phyloP scores from a whole-genome alignment of 1,140 invertebrate species.

The Arctopsyche grandis region DNA sequence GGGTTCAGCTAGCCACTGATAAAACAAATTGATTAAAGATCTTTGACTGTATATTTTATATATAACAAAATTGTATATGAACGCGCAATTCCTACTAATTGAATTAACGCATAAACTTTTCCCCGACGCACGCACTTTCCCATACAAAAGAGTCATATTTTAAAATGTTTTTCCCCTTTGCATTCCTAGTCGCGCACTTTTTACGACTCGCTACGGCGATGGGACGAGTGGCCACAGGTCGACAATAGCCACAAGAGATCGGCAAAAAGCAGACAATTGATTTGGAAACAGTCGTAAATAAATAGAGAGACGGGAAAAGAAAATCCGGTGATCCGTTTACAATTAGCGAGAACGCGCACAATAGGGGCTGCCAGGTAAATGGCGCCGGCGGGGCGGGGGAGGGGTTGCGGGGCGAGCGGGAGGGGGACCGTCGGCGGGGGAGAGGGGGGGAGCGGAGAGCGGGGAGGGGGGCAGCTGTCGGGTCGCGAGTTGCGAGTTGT shows the following conservation, averaged over 20 bases:
- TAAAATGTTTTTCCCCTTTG: no score
- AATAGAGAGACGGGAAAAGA: not conserved
- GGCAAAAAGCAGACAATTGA: not conserved
- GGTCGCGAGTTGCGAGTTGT: not conserved
- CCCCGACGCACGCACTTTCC: no score
- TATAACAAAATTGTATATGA: no score
- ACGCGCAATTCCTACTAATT: no score
- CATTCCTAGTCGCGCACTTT: no score
- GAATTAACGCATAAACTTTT: no score
- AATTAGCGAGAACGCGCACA: slow-evolving; percentile 19
- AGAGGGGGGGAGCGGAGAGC: not conserved
- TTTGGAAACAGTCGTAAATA: slow-evolving; percentile 4
- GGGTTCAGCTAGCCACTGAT: no score
- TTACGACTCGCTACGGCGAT: no score
- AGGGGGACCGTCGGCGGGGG: not conserved
- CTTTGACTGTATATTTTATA: no score
- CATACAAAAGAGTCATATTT: no score
- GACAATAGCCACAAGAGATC: not conserved
- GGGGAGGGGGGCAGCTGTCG: not conserved
- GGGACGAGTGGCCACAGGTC: no score
- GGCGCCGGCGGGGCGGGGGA: slow-evolving; percentile 28
- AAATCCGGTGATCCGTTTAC: slow-evolving; percentile 21
- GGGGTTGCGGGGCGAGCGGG: not conserved
- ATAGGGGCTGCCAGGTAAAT: slow-evolving; percentile 7
- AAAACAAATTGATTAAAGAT: no score